A percentile compares a stretch with the other conserved stretches of the same genome.
Evolutionary conservation across 2,888 invertebrate species (phyloP).

Genomic region (Clunio marinus): DNA sequence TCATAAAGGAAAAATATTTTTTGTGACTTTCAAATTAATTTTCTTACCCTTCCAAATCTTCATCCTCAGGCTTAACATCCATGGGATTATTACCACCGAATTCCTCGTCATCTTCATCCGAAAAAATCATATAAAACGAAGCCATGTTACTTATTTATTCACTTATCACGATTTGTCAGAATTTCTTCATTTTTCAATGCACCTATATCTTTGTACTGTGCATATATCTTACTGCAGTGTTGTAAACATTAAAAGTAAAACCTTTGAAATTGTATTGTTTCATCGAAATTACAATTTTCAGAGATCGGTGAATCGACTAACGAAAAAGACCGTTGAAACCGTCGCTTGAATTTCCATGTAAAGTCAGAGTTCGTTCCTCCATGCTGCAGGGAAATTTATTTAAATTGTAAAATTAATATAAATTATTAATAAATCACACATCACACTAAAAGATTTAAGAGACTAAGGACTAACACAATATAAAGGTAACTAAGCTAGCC

Average conservation of each 20-base stretch:
- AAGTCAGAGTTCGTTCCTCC: no score
- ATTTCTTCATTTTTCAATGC: neutral
- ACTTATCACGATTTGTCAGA: conserved; percentile 22
- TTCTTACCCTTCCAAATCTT: conserved; percentile 23
- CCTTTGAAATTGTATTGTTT: neutral
- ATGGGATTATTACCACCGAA: conserved; percentile 28
- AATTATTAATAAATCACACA: no score
- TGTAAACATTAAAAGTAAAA: neutral
- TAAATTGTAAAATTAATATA: no score
- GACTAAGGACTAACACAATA: no score
- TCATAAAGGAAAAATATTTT: neutral
- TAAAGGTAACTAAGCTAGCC: no score
- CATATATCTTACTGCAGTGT: neutral
- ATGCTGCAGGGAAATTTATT: no score
- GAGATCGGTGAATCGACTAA: no score
- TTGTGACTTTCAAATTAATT: neutral
- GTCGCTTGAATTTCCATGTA: no score
- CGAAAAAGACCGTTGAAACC: no score
- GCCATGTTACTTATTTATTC: neutral
- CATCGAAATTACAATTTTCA: no score
- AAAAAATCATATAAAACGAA: conserved; percentile 30
- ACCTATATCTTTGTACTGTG: neutral
- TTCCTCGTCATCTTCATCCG: conserved; percentile 30
- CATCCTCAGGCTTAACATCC: neutral
- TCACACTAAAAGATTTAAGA: no score